Evolutionary conservation across 2,797 vertebrate genomes (phyloP).

Genomic region (Atherinosoma microstoma): DNA sequence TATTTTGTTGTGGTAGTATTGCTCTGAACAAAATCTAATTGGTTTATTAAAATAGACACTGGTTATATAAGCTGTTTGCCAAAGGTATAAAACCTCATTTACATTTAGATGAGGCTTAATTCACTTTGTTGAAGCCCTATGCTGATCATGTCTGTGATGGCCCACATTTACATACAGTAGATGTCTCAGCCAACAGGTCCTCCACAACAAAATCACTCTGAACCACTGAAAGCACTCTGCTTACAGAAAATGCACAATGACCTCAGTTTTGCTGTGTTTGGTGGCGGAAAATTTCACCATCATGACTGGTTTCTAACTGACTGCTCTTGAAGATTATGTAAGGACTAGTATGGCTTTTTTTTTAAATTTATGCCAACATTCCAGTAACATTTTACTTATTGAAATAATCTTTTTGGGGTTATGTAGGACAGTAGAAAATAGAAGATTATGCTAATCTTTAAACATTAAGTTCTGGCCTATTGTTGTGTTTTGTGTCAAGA

Average conservation of each 20-base stretch:
- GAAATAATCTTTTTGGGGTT: slow-evolving; percentile 66
- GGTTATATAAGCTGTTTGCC: slow-evolving; percentile 82
- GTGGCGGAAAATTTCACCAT: slow-evolving; percentile 49
- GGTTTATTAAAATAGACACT: slow-evolving; percentile 82
- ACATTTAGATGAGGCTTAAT: slow-evolving; percentile 86
- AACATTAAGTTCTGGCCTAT: slow-evolving; percentile 56
- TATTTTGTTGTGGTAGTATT: slow-evolving; percentile 68
- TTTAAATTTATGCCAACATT: slow-evolving; percentile 57
- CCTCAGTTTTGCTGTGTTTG: slow-evolving; percentile 59
- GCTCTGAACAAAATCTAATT: slow-evolving; percentile 78
- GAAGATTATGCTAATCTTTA: slow-evolving; percentile 60
- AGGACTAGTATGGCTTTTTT: slow-evolving; percentile 52
- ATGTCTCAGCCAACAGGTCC: slow-evolving; percentile 72
- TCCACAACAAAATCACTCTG: slow-evolving; percentile 37
- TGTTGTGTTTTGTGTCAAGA: slow-evolving; percentile 69
- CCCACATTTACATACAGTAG: slow-evolving; percentile 69
- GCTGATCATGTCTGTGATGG: slow-evolving; percentile 79
- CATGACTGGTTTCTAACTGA: slow-evolving; percentile 65
- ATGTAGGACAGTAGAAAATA: slow-evolving; percentile 50
- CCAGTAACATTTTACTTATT: slow-evolving; percentile 66
- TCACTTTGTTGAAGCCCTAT: slow-evolving; percentile 79
- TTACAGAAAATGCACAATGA: slow-evolving; percentile 45
- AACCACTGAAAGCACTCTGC: slow-evolving; percentile 35
- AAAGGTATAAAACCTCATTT: slow-evolving; percentile 84
- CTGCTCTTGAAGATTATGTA: slow-evolving; percentile 35